A percentile compares a stretch with the other conserved stretches of the same genome.
These are phyloP conservation scores for Polylopha cassiicola DNA, from an alignment of 2,888 invertebrate genomes.

Conservation along the genomic window DNA sequence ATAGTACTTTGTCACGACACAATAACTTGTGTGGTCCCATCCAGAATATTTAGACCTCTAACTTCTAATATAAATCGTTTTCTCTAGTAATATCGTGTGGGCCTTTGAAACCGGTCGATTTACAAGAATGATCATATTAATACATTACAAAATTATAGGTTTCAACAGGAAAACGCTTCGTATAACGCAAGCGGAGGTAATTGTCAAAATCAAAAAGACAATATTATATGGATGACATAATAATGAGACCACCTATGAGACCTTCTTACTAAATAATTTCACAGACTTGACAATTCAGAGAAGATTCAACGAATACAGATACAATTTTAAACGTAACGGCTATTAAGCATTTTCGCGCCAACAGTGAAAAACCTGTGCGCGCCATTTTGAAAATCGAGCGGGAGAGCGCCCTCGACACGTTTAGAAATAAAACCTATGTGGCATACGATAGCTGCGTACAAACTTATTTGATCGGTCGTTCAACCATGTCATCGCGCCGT, in stretches of 20 bases:
- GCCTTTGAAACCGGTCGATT: too few relatives aligned
- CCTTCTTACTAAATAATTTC: too few relatives aligned
- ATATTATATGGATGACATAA: slow-evolving; percentile 1
- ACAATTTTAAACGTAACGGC: slow-evolving; percentile 16
- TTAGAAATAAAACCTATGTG: slow-evolving; percentile 70
- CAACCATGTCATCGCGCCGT: slow-evolving; percentile 63
- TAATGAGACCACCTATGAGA: slow-evolving; percentile 13
- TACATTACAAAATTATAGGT: slow-evolving; percentile 53
- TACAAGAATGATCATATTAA: too few relatives aligned
- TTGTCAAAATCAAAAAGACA: too few relatives aligned
- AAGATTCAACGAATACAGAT: too few relatives aligned
- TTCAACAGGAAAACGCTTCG: slow-evolving; percentile 48
- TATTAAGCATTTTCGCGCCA: slow-evolving; percentile 37
- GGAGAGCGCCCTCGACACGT: slow-evolving; percentile 57
- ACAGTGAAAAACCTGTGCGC: slow-evolving; percentile 41
- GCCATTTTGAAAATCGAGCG: slow-evolving; percentile 57
- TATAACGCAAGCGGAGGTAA: slow-evolving; percentile 20
- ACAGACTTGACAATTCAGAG: too few relatives aligned
- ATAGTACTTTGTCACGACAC: too few relatives aligned
- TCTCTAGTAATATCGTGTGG: too few relatives aligned
- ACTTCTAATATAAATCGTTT: too few relatives aligned
- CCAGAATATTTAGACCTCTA: too few relatives aligned
- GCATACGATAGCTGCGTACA: slow-evolving; percentile 67
- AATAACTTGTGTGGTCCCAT: too few relatives aligned
- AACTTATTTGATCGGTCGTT: slow-evolving; percentile 77